A percentile compares a stretch with the other conserved stretches of the same genome.
Evolutionary conservation across 2,113 vertebrate genomes (phyloP).

Genomic region (Grammomys dolichurus): DNA sequence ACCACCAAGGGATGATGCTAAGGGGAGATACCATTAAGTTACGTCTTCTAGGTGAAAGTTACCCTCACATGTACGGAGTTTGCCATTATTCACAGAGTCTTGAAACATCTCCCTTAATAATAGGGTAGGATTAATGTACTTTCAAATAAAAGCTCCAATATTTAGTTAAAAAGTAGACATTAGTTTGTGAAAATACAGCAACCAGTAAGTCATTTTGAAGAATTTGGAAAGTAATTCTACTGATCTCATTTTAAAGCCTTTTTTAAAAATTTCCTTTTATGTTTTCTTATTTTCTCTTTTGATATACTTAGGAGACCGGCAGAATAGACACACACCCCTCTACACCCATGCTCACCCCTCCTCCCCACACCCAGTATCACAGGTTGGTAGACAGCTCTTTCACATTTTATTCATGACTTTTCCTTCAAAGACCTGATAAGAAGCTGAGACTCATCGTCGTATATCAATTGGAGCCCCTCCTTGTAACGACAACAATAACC

Average conservation of each 20-base stretch:
- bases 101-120: neutral
- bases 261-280: constrained; percentile 1
- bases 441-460: neutral
- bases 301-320: neutral
- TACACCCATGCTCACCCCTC: neutral
- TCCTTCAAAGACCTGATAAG: neutral
- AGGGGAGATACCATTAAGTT: neutral
- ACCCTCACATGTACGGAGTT: neutral
- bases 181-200: neutral
- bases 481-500: neutral
- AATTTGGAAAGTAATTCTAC: neutral
- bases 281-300: neutral
- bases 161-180: neutral
- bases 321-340: too few species aligned
- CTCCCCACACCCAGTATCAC: neutral
- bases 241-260: neutral
- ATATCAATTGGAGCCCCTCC: neutral
- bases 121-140: neutral
- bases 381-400: constrained; percentile 27
- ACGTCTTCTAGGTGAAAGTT: neutral
- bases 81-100: neutral
- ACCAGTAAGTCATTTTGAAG: neutral
- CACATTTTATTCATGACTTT: constrained; percentile 47
- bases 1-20: neutral
- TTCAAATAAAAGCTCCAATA: neutral